These are phyloP conservation scores for Campylomormyrus numenius DNA, from an alignment of 2,113 vertebrate genomes.

Conservation along the genomic window DNA sequence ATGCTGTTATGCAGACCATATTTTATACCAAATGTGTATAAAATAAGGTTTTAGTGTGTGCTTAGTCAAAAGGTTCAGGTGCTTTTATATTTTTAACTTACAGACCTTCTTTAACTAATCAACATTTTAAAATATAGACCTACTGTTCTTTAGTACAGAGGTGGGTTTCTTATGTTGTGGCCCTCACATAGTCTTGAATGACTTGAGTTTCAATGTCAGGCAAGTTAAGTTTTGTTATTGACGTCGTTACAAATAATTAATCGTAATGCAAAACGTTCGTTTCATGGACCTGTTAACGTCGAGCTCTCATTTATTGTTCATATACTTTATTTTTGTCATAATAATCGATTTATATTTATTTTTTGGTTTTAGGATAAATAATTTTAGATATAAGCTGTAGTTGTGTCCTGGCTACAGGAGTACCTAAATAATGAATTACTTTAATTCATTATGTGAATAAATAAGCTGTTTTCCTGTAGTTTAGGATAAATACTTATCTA, in stretches of 20 bases:
- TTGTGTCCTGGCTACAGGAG: background rate
- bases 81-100: background rate
- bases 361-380: background rate
- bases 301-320: background rate
- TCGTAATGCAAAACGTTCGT: background rate
- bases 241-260: background rate
- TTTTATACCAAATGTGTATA: background rate
- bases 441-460: background rate
- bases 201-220: background rate
- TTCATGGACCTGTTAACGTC: background rate
- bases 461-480: background rate
- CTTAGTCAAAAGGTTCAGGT: background rate
- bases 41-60: background rate
- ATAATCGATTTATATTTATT: background rate
- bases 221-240: background rate
- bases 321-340: background rate
- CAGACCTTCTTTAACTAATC: background rate
- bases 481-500: background rate
- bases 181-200: background rate
- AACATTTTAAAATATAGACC: background rate
- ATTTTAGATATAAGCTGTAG: background rate
- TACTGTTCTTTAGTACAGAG: background rate
- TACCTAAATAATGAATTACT: background rate
- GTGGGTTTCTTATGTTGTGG: background rate
- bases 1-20: background rate